Evolutionary conservation across 2,797 vertebrate species (phyloP).

Genomic region (Brachyalestes nurse): DNA sequence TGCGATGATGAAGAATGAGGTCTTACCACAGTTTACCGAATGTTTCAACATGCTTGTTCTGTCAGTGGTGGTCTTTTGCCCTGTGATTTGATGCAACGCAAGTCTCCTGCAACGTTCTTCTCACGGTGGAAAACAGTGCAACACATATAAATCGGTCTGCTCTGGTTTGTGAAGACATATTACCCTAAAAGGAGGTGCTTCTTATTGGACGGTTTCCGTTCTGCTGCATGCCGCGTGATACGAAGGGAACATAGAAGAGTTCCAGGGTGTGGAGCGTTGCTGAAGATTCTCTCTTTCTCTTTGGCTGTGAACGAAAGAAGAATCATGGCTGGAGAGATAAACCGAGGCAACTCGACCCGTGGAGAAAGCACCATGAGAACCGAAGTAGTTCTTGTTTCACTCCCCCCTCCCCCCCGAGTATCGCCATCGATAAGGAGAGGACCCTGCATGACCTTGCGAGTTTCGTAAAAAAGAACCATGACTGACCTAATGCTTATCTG

Average conservation of each 20-base stretch:
- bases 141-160: constrained; percentile 11
- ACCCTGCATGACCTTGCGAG: constrained; percentile 55
- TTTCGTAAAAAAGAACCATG: constrained; percentile 48
- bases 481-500: constrained; percentile 48
- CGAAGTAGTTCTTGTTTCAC: constrained; percentile 11
- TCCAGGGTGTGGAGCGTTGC: constrained; percentile 18
- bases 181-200: constrained; percentile 27
- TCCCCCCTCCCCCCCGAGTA: background rate
- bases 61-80: constrained; percentile 38
- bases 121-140: constrained; percentile 5
- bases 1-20: constrained; percentile 17
- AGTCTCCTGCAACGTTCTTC: constrained; percentile 12
- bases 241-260: constrained; percentile 31
- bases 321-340: background rate
- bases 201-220: background rate
- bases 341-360: background rate
- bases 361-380: background rate
- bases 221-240: constrained; percentile 46
- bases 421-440: constrained; percentile 22
- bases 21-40: constrained; percentile 23
- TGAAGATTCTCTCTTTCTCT: constrained; percentile 25
- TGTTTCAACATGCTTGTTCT: constrained; percentile 37
- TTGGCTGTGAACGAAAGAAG: constrained; percentile 3
- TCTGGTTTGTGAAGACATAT: constrained; percentile 21
- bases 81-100: constrained; percentile 20